A percentile compares a stretch with the other conserved stretches of the same genome.
Evolutionary conservation across 2,797 vertebrate genomes (phyloP).

Genomic region (Chloroceryle amazona): DNA sequence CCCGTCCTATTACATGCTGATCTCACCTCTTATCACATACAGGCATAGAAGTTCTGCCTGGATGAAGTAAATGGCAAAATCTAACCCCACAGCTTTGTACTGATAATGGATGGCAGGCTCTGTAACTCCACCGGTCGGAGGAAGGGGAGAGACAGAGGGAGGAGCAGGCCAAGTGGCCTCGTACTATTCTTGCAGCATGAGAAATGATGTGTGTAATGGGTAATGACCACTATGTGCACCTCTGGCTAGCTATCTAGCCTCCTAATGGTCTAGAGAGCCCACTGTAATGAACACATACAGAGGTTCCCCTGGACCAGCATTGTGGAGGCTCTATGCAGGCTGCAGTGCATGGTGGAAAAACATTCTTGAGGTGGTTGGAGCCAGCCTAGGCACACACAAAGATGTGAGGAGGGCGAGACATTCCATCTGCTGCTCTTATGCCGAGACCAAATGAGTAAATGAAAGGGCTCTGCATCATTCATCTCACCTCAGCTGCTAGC

Average conservation of each 20-base stretch:
- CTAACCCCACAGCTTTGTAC: neutral
- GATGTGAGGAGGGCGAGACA: neutral
- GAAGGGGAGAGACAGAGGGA: neutral
- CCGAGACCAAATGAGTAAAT: neutral
- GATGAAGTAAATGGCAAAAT: neutral
- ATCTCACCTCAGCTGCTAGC: neutral
- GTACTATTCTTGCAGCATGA: neutral
- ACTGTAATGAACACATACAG: neutral
- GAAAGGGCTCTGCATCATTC: neutral
- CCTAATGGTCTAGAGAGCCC: neutral
- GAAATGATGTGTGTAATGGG: neutral
- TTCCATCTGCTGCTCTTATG: neutral
- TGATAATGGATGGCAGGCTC: neutral
- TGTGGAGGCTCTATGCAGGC: neutral
- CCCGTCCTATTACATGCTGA: fast-evolving
- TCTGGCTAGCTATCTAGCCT: neutral
- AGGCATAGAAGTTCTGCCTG: neutral
- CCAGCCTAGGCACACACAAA: neutral
- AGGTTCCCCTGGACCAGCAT: neutral
- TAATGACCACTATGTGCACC: neutral
- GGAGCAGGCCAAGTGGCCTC: fast-evolving
- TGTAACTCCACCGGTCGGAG: neutral
- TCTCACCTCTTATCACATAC: neutral
- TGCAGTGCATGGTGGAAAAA: neutral
- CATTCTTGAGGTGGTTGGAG: neutral